Percentiles rank a stretch among this genome's conserved stretches.
These are phyloP conservation scores for Otocyon megalotis DNA, from an alignment of 2,113 vertebrate genomes.

Conservation along the genomic window DNA sequence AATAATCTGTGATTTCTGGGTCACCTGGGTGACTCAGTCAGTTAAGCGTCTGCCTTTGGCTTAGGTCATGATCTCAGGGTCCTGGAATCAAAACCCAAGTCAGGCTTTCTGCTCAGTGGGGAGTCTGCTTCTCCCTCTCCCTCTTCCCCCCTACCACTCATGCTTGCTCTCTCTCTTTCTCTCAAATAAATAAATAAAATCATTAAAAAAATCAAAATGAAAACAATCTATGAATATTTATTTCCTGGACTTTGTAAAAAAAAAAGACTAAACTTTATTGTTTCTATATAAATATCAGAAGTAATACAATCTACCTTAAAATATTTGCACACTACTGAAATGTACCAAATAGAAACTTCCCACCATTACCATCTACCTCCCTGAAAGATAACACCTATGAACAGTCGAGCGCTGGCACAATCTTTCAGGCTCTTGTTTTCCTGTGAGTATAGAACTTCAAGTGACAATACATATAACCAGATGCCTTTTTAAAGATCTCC, in stretches of 20 bases:
- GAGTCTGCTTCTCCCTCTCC: neutral
- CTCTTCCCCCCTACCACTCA: neutral
- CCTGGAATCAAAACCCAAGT: neutral
- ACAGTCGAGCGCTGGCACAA: fast-evolving
- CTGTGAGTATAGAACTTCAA: neutral
- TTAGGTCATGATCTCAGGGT: neutral
- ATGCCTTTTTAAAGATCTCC: neutral
- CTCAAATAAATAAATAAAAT: neutral
- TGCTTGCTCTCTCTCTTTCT: neutral
- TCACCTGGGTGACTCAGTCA: neutral
- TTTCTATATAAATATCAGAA: neutral
- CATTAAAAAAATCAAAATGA: neutral
- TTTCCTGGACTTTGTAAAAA: neutral
- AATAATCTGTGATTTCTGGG: neutral
- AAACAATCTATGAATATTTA: neutral
- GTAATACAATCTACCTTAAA: neutral
- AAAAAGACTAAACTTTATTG: neutral
- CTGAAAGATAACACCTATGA: neutral
- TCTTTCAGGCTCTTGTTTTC: neutral
- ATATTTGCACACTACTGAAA: neutral
- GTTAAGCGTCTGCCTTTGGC: neutral
- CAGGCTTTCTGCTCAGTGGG: neutral
- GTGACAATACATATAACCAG: neutral
- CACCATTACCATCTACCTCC: fast-evolving
- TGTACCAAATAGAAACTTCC: neutral